A percentile compares a stretch with the other conserved stretches of the same genome.
Evolutionary conservation across 2,797 vertebrate genomes (phyloP).

Genomic region (Martes flavigula): DNA sequence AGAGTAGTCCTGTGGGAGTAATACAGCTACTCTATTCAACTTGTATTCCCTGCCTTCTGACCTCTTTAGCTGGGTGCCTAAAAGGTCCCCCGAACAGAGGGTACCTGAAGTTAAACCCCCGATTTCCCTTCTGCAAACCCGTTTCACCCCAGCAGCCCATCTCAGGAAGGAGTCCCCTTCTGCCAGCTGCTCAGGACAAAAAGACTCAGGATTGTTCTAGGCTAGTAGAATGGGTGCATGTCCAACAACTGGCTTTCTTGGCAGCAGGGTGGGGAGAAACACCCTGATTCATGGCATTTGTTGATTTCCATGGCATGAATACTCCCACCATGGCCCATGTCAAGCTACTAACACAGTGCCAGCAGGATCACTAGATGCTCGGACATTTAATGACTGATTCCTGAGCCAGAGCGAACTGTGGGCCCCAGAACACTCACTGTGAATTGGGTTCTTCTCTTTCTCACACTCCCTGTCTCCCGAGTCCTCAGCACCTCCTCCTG

Average conservation of each 20-base stretch:
- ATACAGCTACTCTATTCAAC: neutral
- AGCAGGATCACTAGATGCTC: neutral
- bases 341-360: too few relatives aligned
- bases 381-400: neutral
- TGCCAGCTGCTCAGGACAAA: neutral
- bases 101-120: neutral
- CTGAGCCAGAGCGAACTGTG: fast-evolving
- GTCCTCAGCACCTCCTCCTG: neutral
- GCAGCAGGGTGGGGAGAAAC: neutral
- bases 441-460: neutral
- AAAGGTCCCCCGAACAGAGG: neutral
- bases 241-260: neutral
- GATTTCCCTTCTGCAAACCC: neutral
- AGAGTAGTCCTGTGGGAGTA: neutral
- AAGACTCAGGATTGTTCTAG: neutral
- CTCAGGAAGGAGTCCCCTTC: neutral
- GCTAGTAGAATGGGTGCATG: too few relatives aligned
- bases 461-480: neutral
- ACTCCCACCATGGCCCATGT: neutral
- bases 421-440: neutral
- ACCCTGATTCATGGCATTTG: neutral
- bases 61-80: neutral
- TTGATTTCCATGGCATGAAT: neutral
- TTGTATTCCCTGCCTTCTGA: neutral
- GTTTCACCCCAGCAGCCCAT: neutral